Base-by-base conservation (phyloP, 2,888 invertebrate genomes). In the Cyclophora punctaria region DNA sequence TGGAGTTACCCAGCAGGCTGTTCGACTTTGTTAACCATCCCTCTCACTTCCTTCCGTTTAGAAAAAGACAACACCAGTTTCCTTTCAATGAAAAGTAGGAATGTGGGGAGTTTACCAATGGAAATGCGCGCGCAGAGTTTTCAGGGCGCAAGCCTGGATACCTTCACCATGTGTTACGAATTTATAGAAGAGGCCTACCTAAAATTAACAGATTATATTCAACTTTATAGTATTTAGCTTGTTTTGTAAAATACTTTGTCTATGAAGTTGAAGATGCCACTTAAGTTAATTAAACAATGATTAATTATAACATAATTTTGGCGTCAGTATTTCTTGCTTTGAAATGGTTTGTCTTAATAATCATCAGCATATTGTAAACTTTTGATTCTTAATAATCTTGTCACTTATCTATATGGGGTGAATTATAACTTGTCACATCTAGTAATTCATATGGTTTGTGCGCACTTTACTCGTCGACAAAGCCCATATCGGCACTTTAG, bases 81-180 rank as follows among this genome's bases (percentile, higher is more conserved):
- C 48, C 61, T 63, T 66, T 72, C 64, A 71, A 67, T 73, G 64
- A 63, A 54, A 71, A 62, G 67, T 53, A 63, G 65, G 58, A 63
- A 64, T 58, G 62, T 60, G 67, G 72, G 77, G 74, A 73, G 73
- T 67, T 66, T 72, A 62, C 73, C 69, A 62, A 61, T 64, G 66
- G 63, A 52, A 59, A 44, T 86, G 87, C 87, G 87, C 87, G 85
- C 87, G 87, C 87, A 86, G 62, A 56, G 66, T 60, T 77, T 79
- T 75, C 78, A 86, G 79, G 73, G 87, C 87, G 86, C 87, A 87
- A 83, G 87, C 81, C 83, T 71, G 74, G 69, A 66, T 71, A 56
- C 46, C 49, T 50, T 43, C 41, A 57, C 76, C 20, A 7, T 34
- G 83, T 65, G 60, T 61, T 83, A 83, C 50, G 59, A 84, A 83